These are phyloP conservation scores for Hippocampus zosterae DNA, from an alignment of 2,113 vertebrate genomes.

Conservation along the genomic window DNA sequence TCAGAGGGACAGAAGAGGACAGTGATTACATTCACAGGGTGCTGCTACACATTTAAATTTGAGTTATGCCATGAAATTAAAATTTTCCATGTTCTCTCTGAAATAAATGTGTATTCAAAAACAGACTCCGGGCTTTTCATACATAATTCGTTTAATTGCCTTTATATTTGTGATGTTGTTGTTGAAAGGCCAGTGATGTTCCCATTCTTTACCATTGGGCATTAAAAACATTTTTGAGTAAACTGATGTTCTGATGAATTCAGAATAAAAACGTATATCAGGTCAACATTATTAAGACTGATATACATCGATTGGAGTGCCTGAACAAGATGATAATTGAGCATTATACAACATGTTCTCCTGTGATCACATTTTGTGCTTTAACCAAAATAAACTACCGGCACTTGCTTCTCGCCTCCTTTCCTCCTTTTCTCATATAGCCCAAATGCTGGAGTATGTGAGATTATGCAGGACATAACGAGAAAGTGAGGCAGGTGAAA, in stretches of 20 bases:
- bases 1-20: constrained; percentile 60
- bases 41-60: constrained; percentile 40
- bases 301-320: not conserved
- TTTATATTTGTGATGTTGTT: not conserved
- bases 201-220: not conserved
- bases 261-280: not conserved
- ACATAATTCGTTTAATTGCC: not conserved
- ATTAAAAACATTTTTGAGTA: not conserved
- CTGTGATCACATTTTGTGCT: not conserved
- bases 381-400: constrained; percentile 1
- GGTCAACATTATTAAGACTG: not conserved
- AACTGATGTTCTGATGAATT: not conserved
- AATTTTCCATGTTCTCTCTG: constrained; percentile 11
- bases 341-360: not conserved
- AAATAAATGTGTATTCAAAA: not conserved
- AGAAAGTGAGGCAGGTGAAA: constrained; percentile 32
- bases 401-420: not conserved
- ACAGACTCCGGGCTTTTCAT: not conserved
- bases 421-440: not conserved
- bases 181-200: not conserved
- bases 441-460: constrained; percentile 7
- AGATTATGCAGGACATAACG: constrained; percentile 29
- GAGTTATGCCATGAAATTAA: constrained; percentile 12
- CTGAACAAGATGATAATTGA: not conserved
- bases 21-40: constrained; percentile 45